Percentiles rank a stretch among this genome's conserved stretches.
phyloP scores from a whole-genome alignment of 1,140 invertebrate species.

The Drosophila rufa region DNA sequence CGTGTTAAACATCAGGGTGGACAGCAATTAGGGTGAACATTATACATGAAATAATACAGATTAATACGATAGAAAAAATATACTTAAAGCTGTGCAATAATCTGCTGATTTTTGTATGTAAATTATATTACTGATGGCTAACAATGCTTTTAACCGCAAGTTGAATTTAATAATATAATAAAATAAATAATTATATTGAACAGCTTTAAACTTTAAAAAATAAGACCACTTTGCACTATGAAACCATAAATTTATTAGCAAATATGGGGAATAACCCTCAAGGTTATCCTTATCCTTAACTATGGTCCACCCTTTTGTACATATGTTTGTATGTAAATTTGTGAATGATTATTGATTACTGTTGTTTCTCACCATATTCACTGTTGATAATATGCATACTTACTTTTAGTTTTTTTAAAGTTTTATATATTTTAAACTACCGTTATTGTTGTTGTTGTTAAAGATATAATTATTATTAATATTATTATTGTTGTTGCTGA shows the following conservation, averaged over 20 bases:
- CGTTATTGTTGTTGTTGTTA: constrained; percentile 59
- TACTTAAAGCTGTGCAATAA: too few species aligned
- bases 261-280: background rate
- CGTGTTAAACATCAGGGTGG: constrained; percentile 13
- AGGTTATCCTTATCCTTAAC: background rate
- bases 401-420: constrained; percentile 16
- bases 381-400: constrained; percentile 48
- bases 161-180: too few species aligned
- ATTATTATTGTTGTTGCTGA: constrained; percentile 63
- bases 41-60: background rate
- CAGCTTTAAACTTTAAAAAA: too few species aligned
- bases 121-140: too few species aligned
- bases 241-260: background rate
- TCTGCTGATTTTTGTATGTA: too few species aligned
- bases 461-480: constrained; percentile 46
- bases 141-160: too few species aligned
- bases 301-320: constrained; percentile 22
- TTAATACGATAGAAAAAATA: background rate
- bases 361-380: constrained; percentile 20
- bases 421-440: constrained; percentile 30
- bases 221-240: too few species aligned
- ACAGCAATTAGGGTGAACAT: background rate
- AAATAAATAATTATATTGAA: too few species aligned
- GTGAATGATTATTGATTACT: constrained; percentile 35
- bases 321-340: constrained; percentile 26